A percentile compares a stretch with the other conserved stretches of the same genome.
Conservation (phyloP, 1,140 invertebrate species). For the Lordiphosa clarofinis region DNA sequence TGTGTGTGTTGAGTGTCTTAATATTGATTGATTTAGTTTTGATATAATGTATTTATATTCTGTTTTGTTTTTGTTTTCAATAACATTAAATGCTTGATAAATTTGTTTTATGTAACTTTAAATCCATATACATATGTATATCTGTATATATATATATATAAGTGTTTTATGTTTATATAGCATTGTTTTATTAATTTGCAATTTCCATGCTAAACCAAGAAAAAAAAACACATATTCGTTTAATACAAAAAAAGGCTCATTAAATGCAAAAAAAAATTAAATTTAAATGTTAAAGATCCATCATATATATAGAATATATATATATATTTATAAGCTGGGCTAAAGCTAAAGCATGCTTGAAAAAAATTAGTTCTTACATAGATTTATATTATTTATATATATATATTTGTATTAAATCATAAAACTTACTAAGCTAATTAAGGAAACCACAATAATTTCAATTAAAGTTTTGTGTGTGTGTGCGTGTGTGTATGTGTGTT, state of each 20-base stretch:
- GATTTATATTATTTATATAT: neutral
- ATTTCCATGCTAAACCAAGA: conserved; percentile 23
- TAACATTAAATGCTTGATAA: conserved; percentile 22
- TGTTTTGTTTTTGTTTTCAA: conserved; percentile 3
- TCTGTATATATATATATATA: conserved; percentile 13
- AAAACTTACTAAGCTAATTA: conserved; percentile 63
- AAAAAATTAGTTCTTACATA: conserved; percentile 11
- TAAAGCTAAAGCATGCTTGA: conserved; percentile 14
- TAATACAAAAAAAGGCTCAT: conserved; percentile 35
- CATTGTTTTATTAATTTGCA: conserved; percentile 21
- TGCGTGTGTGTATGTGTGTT: conserved; percentile 15
- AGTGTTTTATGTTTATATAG: conserved; percentile 24
- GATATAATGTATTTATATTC: conserved; percentile 15
- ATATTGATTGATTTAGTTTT: conserved; percentile 34
- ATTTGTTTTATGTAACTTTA: conserved; percentile 11
- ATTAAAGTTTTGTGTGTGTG: conserved; percentile 32
- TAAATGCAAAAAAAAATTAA: conserved; percentile 44
- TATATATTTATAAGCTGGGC: conserved; percentile 25
- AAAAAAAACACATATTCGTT: conserved; percentile 9
- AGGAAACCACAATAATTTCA: conserved; percentile 68
- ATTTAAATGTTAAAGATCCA: conserved; percentile 36
- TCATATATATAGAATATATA: conserved; percentile 27
- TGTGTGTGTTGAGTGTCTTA: conserved; percentile 2
- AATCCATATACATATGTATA: conserved; percentile 10
- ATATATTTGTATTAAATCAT: conserved; percentile 16